These are phyloP conservation scores for Sycophila sp. DNA, from an alignment of 1,140 invertebrate genomes.

Conservation along the genomic window DNA sequence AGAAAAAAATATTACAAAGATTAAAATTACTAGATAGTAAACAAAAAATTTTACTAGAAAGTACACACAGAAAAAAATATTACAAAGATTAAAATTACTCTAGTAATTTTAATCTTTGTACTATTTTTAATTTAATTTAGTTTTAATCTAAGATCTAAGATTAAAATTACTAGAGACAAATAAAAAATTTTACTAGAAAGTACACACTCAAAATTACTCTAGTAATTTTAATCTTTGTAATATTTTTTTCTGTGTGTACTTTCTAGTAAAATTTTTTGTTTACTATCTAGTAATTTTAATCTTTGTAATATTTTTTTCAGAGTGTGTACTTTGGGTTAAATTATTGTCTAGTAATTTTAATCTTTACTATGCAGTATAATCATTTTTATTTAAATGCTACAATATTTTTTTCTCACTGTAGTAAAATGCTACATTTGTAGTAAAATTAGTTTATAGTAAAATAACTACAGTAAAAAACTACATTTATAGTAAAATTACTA, in stretches of 20 bases:
- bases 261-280: too few species aligned
- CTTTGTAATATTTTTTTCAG: neutral
- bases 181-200: neutral
- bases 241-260: too few species aligned
- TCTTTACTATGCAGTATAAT: neutral
- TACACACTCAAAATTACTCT: neutral
- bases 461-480: too few species aligned
- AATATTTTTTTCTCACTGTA: neutral
- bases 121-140: neutral
- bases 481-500: neutral
- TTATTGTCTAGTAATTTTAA: neutral
- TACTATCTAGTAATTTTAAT: neutral
- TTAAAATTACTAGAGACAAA: neutral
- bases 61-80: neutral
- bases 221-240: neutral
- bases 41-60: neutral
- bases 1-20: neutral
- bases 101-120: neutral
- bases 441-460: too few species aligned
- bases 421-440: too few species aligned
- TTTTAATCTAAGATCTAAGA: neutral
- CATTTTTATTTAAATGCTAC: neutral
- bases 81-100: neutral
- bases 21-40: neutral
- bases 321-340: neutral